These are phyloP conservation scores for Cassiopea andromeda DNA, from an alignment of 30 jellyfish, hydroid and myxozoan genomes.

Conservation along the genomic window DNA sequence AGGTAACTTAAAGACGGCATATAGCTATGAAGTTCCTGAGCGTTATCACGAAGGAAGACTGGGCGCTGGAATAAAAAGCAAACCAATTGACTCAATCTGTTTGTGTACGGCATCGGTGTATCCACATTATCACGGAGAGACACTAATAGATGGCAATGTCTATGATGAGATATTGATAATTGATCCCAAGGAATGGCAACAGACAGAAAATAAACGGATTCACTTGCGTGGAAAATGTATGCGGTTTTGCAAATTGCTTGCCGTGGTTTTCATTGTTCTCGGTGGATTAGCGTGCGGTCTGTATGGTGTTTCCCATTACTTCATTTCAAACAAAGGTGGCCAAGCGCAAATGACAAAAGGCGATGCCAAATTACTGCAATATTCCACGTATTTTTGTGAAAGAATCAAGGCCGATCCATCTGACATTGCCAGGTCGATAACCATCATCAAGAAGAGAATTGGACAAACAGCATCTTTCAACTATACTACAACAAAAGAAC, in stretches of 20 bases:
- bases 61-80: background rate
- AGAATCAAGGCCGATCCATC: constrained; percentile 28
- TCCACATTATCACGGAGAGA: constrained; percentile 66
- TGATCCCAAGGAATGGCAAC: constrained; percentile 57
- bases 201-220: constrained; percentile 19
- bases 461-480: constrained; percentile 37
- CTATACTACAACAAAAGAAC: constrained; percentile 3
- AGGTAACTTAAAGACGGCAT: background rate
- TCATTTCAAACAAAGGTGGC: constrained; percentile 42
- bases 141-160: constrained; percentile 43
- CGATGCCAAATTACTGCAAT: constrained; percentile 70
- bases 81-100: constrained; percentile 41
- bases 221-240: constrained; percentile 47
- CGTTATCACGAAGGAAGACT: background rate
- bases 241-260: constrained; percentile 29
- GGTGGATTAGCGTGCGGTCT: constrained; percentile 66
- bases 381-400: constrained; percentile 78
- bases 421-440: constrained; percentile 30
- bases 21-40: background rate
- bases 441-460: constrained; percentile 20
- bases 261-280: constrained; percentile 11
- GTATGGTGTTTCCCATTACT: constrained; percentile 48
- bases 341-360: constrained; percentile 55
- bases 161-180: constrained; percentile 63
- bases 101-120: constrained; percentile 64